These are phyloP conservation scores for Eublepharis macularius DNA, from an alignment of 2,113 vertebrate genomes.

Conservation along the genomic window DNA sequence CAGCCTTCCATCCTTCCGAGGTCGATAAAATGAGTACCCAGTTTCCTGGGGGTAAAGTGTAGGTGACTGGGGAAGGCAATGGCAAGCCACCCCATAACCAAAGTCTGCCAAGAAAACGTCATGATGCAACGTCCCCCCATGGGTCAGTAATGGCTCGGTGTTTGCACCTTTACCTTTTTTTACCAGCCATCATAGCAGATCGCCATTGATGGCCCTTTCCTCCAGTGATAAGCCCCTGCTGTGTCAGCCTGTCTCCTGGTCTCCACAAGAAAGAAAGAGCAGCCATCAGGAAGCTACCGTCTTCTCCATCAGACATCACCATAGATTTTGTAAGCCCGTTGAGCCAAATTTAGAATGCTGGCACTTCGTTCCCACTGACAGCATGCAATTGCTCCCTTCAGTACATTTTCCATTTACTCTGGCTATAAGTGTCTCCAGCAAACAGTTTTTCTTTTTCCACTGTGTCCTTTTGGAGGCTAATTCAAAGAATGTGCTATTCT, in stretches of 20 bases:
- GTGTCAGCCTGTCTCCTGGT: neutral
- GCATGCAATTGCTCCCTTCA: neutral
- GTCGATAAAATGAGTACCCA: no score
- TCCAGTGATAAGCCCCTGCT: no score
- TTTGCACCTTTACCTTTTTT: no score
- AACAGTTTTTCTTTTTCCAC: neutral
- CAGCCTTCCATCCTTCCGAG: no score
- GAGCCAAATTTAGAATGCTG: neutral
- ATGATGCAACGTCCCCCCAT: no score
- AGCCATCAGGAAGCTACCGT: neutral
- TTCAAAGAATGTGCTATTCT: neutral
- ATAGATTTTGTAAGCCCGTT: neutral
- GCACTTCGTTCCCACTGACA: neutral
- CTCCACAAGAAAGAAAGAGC: neutral
- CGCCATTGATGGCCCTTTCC: no score
- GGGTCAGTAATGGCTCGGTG: no score
- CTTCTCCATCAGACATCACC: neutral
- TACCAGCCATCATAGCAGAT: no score
- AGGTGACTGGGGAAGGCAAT: no score
- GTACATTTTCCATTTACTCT: slow-evolving; percentile 5
- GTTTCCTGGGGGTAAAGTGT: no score
- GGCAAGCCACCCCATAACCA: no score
- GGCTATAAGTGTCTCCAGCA: neutral
- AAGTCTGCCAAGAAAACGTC: no score
- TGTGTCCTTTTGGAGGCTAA: slow-evolving; percentile 1